A percentile compares a stretch with the other conserved stretches of the same genome.
These are phyloP conservation scores for Cyclophora punctaria DNA, from an alignment of 2,888 invertebrate species.

Conservation along the genomic window DNA sequence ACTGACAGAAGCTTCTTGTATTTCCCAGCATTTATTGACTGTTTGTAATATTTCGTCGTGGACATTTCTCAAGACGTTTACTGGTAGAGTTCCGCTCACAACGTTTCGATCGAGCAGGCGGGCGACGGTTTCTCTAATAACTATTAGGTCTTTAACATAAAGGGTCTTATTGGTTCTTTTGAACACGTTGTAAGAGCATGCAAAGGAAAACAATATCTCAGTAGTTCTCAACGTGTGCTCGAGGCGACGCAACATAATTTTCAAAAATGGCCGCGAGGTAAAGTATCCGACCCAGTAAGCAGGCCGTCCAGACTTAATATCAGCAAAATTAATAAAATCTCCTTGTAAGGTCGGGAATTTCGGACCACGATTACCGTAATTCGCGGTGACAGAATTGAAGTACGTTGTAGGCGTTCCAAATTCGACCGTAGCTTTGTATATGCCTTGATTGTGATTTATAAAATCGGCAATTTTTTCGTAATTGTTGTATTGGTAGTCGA, in stretches of 20 bases:
- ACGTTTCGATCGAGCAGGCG: conserved; percentile 97
- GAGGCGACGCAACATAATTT: conserved; percentile 86
- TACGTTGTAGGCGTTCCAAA: conserved; percentile 95
- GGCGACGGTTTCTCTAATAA: conserved; percentile 84
- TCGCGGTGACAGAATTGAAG: conserved; percentile 80
- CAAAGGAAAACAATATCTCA: conserved; percentile 89
- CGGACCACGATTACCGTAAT: conserved; percentile 45
- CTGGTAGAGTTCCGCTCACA: conserved; percentile 94
- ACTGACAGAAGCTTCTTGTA: conserved; percentile 53
- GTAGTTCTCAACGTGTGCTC: conserved; percentile 86
- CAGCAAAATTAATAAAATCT: conserved; percentile 96
- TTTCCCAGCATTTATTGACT: conserved; percentile 54
- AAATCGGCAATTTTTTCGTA: conserved; percentile 91
- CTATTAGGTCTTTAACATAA: conserved; percentile 68
- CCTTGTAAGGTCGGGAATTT: conserved; percentile 84
- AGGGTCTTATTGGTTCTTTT: conserved; percentile 68
- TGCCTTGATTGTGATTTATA: conserved; percentile 84
- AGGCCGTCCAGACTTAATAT: conserved; percentile 87
- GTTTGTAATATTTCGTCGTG: conserved; percentile 74
- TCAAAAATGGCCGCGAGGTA: conserved; percentile 89
- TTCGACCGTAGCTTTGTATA: conserved; percentile 81
- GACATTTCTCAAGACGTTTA: conserved; percentile 89
- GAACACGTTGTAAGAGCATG: conserved; percentile 78
- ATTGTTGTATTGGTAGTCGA: conserved; percentile 95
- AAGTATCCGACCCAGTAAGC: conserved; percentile 98